Percentiles rank a stretch among this genome's conserved stretches.
phyloP scores from a whole-genome alignment of 2,888 invertebrate species.

The Drosophila recens region DNA sequence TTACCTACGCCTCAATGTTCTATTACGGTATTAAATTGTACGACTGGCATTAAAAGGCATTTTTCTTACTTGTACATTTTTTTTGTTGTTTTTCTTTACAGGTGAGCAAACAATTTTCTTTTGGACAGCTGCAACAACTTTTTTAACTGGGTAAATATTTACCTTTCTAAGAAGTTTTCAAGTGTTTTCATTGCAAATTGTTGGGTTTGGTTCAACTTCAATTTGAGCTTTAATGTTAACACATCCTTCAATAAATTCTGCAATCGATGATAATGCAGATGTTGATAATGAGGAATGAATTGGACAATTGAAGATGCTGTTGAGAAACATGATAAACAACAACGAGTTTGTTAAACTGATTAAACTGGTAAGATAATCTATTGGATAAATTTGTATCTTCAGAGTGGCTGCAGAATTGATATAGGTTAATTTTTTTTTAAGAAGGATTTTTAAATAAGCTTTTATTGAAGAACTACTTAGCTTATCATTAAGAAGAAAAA shows the following conservation, averaged over 20 bases:
- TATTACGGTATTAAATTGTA: slow-evolving; percentile 54
- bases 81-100: slow-evolving; percentile 55
- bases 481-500: too few relatives aligned
- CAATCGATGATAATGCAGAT: slow-evolving; percentile 1
- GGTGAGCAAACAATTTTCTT: slow-evolving; percentile 59
- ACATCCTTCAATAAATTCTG: slow-evolving; percentile 14
- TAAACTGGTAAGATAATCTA: background rate
- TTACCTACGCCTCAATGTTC: slow-evolving; percentile 9
- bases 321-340: slow-evolving; percentile 6
- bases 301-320: slow-evolving; percentile 6
- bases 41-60: slow-evolving; percentile 24
- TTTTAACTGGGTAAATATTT: slow-evolving; percentile 55
- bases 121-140: slow-evolving; percentile 33
- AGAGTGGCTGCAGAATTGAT: background rate
- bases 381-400: background rate
- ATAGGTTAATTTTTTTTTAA: too few relatives aligned
- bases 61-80: slow-evolving; percentile 17
- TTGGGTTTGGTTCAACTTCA: slow-evolving; percentile 9
- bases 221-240: slow-evolving; percentile 25
- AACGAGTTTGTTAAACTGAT: slow-evolving; percentile 16
- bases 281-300: background rate
- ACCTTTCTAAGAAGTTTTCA: slow-evolving; percentile 37
- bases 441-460: too few relatives aligned
- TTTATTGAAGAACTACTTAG: background rate
- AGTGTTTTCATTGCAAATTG: slow-evolving; percentile 52